Conservation (phyloP, 2,888 invertebrate species). For the Herminia tarsipennalis region DNA sequence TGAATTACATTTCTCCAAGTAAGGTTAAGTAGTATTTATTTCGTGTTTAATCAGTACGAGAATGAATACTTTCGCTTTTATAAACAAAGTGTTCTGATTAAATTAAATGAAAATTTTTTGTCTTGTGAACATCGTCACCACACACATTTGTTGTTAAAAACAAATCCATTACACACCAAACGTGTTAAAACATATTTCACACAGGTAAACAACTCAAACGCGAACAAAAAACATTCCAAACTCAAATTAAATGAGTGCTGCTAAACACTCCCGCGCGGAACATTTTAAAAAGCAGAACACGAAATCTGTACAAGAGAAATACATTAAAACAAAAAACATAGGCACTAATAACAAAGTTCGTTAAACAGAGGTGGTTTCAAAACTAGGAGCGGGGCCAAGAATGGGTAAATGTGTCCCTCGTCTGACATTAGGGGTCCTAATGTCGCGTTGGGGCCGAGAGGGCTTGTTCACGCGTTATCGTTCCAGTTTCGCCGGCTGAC, state of each 20-base stretch:
- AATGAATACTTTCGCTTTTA: no score
- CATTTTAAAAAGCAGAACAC: constrained; percentile 22
- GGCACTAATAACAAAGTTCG: constrained; percentile 48
- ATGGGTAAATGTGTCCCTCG: constrained; percentile 47
- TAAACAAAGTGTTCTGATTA: no score
- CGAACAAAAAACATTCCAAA: constrained; percentile 15
- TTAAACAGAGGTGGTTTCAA: constrained; percentile 41
- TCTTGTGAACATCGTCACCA: no score
- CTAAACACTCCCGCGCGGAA: constrained; percentile 26
- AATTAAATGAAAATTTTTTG: no score
- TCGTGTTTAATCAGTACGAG: no score
- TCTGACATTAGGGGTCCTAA: constrained; percentile 42
- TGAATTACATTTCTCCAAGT: no score
- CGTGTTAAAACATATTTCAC: no score
- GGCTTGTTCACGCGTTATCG: constrained; percentile 46
- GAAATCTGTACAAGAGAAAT: constrained; percentile 40
- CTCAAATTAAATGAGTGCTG: constrained; percentile 13
- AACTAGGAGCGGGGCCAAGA: constrained; percentile 39
- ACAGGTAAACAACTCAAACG: constrained; percentile 2
- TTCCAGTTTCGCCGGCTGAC: constrained; percentile 29
- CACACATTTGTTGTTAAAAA: no score
- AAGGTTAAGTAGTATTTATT: no score
- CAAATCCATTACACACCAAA: no score
- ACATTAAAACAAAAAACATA: constrained; percentile 44
- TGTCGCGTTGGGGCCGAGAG: constrained; percentile 40